Evolutionary conservation across 2,888 invertebrate genomes (phyloP), one percentile per base, ranked within the genome.

Genomic region (Polydrusus pterygomalis): DNA sequence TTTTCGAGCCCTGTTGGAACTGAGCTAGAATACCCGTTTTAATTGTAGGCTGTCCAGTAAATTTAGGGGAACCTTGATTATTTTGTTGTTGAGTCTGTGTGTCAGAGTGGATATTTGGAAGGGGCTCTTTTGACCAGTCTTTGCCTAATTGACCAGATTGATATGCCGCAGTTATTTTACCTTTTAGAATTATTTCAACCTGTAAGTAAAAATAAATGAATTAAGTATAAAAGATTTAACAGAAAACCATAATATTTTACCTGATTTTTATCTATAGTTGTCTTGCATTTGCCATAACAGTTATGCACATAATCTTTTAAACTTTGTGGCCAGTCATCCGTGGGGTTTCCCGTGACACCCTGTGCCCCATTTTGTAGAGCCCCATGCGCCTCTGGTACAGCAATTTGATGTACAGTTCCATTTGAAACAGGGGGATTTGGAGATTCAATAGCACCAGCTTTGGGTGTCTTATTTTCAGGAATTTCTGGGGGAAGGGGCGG

Each of bases 121-220:
- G 91, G 38, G 97, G 96, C 87, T 99, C 98, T 79, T 92, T 93
- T 82, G 94, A 94, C 99, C 99, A 99, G 89, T 99, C 96, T 85
- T 96, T 95, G 92, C 94, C 94, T 56, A 97, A 91, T 80, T 95
- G 94, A 78, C 96, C 96, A 83, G 94, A 94, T 84, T 94, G 94
- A 60, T 97, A 96, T 15, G 97, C 95, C 73, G 95, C 93, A 68
- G 96, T 97, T 78, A 99, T 94, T 88, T 97, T 96, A 47, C 97
- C 97, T 88, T 97, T 97, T 73, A 99, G 90, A 83, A 96, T 96
- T 80, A 96, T 95, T 87, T 98, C 97, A 75, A 98, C 96, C 88
- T 96, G 94, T 10, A 73, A 54, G 18, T 40, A 34, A 60, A 72
- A 51, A 51, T 43, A 43, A 43, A 43, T 40, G 10, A 2, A 3